Conservation (phyloP, 2,113 vertebrate genomes). For the Ophiodon elongatus region DNA sequence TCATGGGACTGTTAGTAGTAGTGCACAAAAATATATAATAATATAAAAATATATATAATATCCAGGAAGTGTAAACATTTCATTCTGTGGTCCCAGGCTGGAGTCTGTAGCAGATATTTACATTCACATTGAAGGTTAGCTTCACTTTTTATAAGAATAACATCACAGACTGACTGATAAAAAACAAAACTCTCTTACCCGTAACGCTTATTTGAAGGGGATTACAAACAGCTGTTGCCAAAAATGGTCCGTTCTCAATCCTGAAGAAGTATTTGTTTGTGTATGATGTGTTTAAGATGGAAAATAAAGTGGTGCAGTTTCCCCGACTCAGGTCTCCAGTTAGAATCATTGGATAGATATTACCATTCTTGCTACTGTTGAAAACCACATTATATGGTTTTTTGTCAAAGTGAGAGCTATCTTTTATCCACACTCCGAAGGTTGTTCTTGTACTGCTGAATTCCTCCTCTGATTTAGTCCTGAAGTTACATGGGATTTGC, state of each 20-base stretch:
- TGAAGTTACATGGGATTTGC: conserved; percentile 64
- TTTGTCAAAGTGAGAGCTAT: accelerated
- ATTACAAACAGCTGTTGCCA: accelerated
- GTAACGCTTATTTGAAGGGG: conserved; percentile 26
- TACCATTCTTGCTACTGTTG: not conserved
- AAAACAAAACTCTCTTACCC: conserved; percentile 48
- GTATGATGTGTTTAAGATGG: not conserved
- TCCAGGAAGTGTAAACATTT: not conserved
- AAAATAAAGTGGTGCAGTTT: conserved; percentile 71
- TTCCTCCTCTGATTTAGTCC: accelerated
- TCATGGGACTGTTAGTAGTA: not conserved
- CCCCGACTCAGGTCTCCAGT: conserved; percentile 56
- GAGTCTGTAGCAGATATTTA: not conserved
- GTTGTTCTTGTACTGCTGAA: accelerated
- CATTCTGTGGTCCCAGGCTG: not conserved
- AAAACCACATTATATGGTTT: not conserved
- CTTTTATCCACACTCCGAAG: conserved; percentile 54
- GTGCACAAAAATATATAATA: not conserved
- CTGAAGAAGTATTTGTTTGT: conserved; percentile 63
- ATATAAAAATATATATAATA: too few relatives aligned
- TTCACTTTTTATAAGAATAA: not conserved
- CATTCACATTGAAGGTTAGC: not conserved
- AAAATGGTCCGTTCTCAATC: accelerated
- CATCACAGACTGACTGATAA: not conserved
- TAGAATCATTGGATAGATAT: conserved; percentile 16